Percentiles rank a stretch among this genome's conserved stretches.
phyloP scores from a whole-genome alignment of 2,113 vertebrate genomes.

The Sylvietta virens region DNA sequence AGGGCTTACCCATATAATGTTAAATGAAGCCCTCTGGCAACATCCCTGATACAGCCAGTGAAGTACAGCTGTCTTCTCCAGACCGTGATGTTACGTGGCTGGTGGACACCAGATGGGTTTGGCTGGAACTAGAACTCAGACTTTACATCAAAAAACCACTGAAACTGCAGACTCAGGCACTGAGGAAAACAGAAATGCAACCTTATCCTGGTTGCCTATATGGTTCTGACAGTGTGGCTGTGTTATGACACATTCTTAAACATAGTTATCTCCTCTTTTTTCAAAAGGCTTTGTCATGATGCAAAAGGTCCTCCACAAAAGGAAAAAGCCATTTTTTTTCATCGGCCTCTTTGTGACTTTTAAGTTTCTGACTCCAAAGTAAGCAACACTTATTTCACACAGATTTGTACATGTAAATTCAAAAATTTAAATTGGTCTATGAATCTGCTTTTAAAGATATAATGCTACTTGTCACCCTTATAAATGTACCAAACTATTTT shows the following conservation, averaged over 20 bases:
- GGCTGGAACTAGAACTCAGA: background rate
- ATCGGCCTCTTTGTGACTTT: background rate
- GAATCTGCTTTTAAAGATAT: background rate
- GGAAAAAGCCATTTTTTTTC: background rate
- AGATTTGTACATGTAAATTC: background rate
- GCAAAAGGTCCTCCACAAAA: background rate
- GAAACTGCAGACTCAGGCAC: background rate
- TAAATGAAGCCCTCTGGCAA: background rate
- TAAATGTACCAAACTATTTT: constrained; percentile 27
- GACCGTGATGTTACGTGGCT: background rate
- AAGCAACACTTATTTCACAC: background rate
- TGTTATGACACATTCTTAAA: accelerated
- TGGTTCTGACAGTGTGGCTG: background rate
- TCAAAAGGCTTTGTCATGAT: background rate
- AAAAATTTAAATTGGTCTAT: background rate
- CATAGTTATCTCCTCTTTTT: background rate
- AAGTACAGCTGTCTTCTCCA: background rate
- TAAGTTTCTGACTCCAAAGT: background rate
- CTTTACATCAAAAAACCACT: background rate
- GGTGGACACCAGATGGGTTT: accelerated
- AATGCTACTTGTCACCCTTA: background rate
- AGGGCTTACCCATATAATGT: background rate
- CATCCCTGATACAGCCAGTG: background rate
- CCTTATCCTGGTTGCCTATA: background rate
- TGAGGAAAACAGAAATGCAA: background rate